Percentiles rank a stretch among this genome's conserved stretches.
These are phyloP conservation scores for Numenius phaeopus DNA, from an alignment of 2,797 vertebrate species.

Conservation along the genomic window DNA sequence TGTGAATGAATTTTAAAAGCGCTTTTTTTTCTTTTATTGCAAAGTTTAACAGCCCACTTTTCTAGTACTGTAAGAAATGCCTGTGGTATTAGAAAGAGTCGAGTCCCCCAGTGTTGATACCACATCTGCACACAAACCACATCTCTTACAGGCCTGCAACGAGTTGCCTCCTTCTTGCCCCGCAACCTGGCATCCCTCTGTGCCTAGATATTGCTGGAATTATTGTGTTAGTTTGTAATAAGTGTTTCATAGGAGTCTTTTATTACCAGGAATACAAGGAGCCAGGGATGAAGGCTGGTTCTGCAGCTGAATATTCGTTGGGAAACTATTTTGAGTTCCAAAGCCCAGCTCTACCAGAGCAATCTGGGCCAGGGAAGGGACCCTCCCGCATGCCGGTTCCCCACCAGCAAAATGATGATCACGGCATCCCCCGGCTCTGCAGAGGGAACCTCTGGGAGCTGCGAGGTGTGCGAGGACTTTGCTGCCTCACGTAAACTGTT, in stretches of 20 bases:
- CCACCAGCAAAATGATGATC: neutral
- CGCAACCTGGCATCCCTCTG: neutral
- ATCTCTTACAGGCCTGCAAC: neutral
- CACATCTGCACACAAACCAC: neutral
- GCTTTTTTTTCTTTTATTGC: neutral
- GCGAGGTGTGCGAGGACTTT: neutral
- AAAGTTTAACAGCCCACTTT: constrained; percentile 16
- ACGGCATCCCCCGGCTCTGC: neutral
- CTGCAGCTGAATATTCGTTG: neutral
- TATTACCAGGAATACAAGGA: neutral
- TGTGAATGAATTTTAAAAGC: constrained; percentile 56
- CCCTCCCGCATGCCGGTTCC: neutral
- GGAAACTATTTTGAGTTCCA: neutral
- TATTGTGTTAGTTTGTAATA: neutral
- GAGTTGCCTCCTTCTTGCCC: neutral
- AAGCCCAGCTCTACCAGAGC: neutral
- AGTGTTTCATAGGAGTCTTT: neutral
- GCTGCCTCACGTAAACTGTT: neutral
- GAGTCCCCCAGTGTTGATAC: neutral
- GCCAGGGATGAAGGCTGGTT: neutral
- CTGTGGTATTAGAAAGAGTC: neutral
- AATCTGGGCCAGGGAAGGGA: neutral
- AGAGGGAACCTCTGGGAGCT: neutral
- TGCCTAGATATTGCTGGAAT: neutral
- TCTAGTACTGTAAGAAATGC: neutral